Conservation (phyloP, 2,113 vertebrate species). For the Stigmatopora argus region DNA sequence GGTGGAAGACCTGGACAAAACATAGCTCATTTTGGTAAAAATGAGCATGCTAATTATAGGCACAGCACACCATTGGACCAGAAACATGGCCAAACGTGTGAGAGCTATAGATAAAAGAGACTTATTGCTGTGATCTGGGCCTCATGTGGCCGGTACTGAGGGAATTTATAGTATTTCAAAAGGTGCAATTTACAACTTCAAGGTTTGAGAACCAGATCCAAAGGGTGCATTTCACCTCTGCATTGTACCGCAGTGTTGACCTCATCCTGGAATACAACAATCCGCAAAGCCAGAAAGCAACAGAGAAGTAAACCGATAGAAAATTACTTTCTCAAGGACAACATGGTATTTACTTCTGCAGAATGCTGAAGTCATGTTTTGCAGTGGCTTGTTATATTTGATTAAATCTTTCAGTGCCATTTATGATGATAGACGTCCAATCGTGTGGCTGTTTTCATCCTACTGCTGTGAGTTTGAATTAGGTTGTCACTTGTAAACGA, state of each 20-base stretch:
- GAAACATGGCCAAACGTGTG: slow-evolving; percentile 68
- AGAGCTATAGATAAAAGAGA: slow-evolving; percentile 62
- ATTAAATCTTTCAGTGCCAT: too few species aligned
- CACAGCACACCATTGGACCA: slow-evolving; percentile 59
- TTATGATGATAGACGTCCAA: too few species aligned
- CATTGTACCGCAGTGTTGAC: slow-evolving; percentile 43
- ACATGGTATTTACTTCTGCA: slow-evolving; percentile 16
- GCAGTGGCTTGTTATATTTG: too few species aligned
- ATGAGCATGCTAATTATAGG: slow-evolving; percentile 60
- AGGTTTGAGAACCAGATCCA: slow-evolving; percentile 51
- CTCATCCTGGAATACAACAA: slow-evolving; percentile 38
- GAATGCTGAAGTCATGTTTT: slow-evolving; percentile 23
- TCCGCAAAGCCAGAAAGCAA: slow-evolving; percentile 42
- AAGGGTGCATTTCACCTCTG: slow-evolving; percentile 54
- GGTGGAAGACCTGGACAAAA: slow-evolving; percentile 49
- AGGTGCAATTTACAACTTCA: slow-evolving; percentile 62
- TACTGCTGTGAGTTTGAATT: too few species aligned
- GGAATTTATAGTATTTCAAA: slow-evolving; percentile 61
- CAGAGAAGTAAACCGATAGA: slow-evolving; percentile 31
- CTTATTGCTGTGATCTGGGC: slow-evolving; percentile 61
- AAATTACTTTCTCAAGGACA: slow-evolving; percentile 28
- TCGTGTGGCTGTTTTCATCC: too few species aligned
- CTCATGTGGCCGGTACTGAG: slow-evolving; percentile 52
- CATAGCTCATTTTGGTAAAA: slow-evolving; percentile 57
- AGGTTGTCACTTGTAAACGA: too few species aligned